phyloP scores from a whole-genome alignment of 2,888 invertebrate genomes.

The Crocallis elinguaria region DNA sequence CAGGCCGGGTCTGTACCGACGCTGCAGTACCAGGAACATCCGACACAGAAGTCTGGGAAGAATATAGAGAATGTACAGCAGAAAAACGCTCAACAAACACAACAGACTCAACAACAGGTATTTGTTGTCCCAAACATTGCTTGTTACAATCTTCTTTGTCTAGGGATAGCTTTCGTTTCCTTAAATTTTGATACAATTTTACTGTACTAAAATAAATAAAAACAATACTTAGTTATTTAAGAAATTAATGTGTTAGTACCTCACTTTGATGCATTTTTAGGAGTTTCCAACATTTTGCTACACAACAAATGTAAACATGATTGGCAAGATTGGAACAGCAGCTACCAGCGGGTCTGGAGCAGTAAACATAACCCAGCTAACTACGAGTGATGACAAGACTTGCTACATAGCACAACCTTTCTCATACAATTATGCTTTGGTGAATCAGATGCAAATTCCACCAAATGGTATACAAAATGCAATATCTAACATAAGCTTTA shows the following conservation, averaged over 20 bases:
- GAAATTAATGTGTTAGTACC: too few species aligned
- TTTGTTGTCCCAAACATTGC: background rate
- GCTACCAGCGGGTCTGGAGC: conserved; percentile 74
- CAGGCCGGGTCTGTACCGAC: conserved; percentile 86
- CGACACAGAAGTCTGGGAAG: conserved; percentile 85
- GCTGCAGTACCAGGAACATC: conserved; percentile 89
- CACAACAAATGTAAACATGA: conserved; percentile 88
- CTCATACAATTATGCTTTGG: conserved; percentile 92
- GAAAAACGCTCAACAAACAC: conserved; percentile 83
- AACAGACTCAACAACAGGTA: conserved; percentile 54
- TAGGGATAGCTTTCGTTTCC: too few species aligned
- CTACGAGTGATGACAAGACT: conserved; percentile 87
- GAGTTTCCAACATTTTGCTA: conserved; percentile 90
- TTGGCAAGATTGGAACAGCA: conserved; percentile 85
- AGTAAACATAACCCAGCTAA: conserved; percentile 89
- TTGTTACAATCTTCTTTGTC: background rate
- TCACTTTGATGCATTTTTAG: too few species aligned
- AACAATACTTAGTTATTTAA: background rate
- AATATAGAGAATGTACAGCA: conserved; percentile 86
- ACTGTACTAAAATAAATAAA: background rate
- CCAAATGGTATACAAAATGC: conserved; percentile 88
- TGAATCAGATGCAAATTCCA: conserved; percentile 94
- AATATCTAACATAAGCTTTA: conserved; percentile 93
- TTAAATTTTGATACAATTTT: too few species aligned
- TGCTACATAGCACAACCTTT: conserved; percentile 91